Conservation (phyloP, 2,888 invertebrate species). For the Anthrax anthrax region DNA sequence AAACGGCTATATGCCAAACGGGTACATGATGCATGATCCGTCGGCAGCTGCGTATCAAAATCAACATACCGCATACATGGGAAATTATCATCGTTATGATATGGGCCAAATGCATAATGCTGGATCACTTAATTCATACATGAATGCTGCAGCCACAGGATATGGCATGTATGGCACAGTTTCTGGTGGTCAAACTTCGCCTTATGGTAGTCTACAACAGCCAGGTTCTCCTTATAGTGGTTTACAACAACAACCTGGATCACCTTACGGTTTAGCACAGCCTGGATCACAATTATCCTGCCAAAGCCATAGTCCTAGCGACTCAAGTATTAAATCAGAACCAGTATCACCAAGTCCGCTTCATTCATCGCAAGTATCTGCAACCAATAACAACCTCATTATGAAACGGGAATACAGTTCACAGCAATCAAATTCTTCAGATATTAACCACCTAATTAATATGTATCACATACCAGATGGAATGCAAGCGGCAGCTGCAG, state of each 20-base stretch:
- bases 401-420: constrained; percentile 59
- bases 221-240: constrained; percentile 51
- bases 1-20: constrained; percentile 94
- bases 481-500: constrained; percentile 37
- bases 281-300: constrained; percentile 51
- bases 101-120: constrained; percentile 72
- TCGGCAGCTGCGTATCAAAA: constrained; percentile 55
- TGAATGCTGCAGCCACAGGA: constrained; percentile 50
- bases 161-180: constrained; percentile 62
- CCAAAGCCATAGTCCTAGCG: constrained; percentile 69
- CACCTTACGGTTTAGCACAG: constrained; percentile 45
- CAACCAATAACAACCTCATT: constrained; percentile 38
- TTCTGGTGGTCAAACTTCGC: constrained; percentile 54
- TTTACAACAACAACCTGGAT: constrained; percentile 37
- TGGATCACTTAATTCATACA: constrained; percentile 48
- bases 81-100: constrained; percentile 74
- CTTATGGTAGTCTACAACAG: constrained; percentile 55
- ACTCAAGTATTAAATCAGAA: constrained; percentile 78
- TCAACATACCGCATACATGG: constrained; percentile 54
- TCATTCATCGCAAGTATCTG: constrained; percentile 24
- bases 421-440: constrained; percentile 34
- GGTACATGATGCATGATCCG: constrained; percentile 81
- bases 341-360: constrained; percentile 66
- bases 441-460: constrained; percentile 50
- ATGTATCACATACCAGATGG: constrained; percentile 52